Evolutionary conservation across 1,140 invertebrate genomes (phyloP), one percentile per base, ranked within the genome.

Genomic region (Drosophila lacertosa): DNA sequence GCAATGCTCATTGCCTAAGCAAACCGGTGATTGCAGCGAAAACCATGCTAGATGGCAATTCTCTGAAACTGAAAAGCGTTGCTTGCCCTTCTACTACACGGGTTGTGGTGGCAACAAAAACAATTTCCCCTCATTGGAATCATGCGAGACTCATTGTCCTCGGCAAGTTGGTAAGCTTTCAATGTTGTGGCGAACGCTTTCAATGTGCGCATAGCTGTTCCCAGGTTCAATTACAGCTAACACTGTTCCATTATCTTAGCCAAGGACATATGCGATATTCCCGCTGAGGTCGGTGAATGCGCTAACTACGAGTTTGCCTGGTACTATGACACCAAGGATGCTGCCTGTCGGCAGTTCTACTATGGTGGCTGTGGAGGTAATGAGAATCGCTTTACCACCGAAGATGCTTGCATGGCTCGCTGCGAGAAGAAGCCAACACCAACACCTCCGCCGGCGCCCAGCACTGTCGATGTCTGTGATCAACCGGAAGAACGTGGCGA

Each of bases 81-180:
- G 98, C 94, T 93, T 96, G 93, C 97, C 97, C 42, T 99, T 99
- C 94, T 98, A 98, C 94, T 99, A 97, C 93, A 95, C 95, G 63
- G 98, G 98, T 70, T 98, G 97, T 92, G 95, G 95, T 75, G 97
- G 97, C 67, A 99, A 98, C 93, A 93, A 93, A 83, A 98, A 98
- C 93, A 95, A 95, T 89, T 99, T 97, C 93, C 93, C 93, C 39
- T 94, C 93, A 89, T 93, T 95, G 91, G 93, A 94, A 68, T 94
- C 94, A 90, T 99, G 98, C 92, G 95, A 96, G 82, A 91, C 93
- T 54, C 93, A 94, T 80, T 99, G 98, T 92, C 96, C 97, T 37
- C 92, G 94, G 53, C 94, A 94, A 89, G 94, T 95, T 77, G 95
- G 96, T 97, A 93, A 96, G 95, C 75, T 74, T 79, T 77, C 29